Evolutionary conservation across 2,113 vertebrate species (phyloP), one percentile per base, ranked within the genome.

Genomic region (Hypocryptadius cinnamomeus): DNA sequence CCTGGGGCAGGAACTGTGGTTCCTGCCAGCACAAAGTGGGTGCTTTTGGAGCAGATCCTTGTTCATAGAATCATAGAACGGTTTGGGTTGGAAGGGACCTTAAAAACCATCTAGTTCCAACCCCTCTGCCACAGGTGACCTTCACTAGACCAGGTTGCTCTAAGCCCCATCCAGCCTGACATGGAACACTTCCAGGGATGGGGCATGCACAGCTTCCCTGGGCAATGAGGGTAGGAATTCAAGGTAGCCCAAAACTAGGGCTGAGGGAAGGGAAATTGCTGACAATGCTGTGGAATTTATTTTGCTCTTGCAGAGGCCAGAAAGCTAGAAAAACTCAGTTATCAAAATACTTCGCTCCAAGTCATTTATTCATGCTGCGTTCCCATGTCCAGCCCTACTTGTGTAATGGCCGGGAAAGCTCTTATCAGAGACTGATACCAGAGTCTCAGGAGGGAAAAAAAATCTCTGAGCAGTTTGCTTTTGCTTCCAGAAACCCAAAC

Each of bases 361-460:
- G 66, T 35, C 57, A 61, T 91, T 91, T 96, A 80, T 85, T 94
- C 61, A 9, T 84, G 44, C 65, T 15, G 15, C 3, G 0, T 95
- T 96, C 91, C 95, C 96, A 89, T 95, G 92, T 96, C 94, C 95
- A 93, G 57, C 94, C 91, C 73, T 93, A 74, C 86, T 92, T 95
- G 94, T 96, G 86, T 94, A 94, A 96, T 6, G 33, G 57, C 48
- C 16, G 4, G 94, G 94, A 92, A 95, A 53, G 48, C 1, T 33
- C 89, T 96, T 96, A 96, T 96, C 95, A 77, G 73, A 59, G 80
- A 39, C 95, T 92, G 96, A 96, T 95, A 96, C 89, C 59, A 65
- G 64, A 87, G 54, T 79, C 96, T 94, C 94, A 60, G 63, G 87
- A 88, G 94, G 20, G 25, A 25, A 65, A 3, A 79, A 87, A 89